Base-by-base conservation (phyloP, 2,888 invertebrate genomes). In the Hoplodrina blanda region DNA sequence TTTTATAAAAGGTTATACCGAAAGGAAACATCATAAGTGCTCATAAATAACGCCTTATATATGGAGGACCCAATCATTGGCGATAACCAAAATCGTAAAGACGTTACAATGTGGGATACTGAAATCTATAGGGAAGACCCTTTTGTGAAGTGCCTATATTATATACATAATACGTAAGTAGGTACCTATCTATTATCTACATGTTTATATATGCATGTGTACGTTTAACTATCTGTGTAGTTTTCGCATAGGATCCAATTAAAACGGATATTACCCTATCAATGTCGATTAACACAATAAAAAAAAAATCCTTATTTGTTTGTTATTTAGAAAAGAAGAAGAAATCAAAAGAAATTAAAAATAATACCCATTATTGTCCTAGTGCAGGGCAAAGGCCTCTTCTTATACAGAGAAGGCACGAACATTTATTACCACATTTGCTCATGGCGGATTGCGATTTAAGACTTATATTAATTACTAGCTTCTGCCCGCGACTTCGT, bases 31-130 rank as follows among this genome's bases (percentile, higher is more conserved):
- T 62, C 53, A 61, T 57, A 60, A 60, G 65, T 54, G 55, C 66
- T 76, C 67, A 76, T 82, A 80, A 82, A 82, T 80, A 84, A 77
- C 68, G 53, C 61, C 72, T 73, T 55, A 66, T 71, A 57, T 75
- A 69, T 66, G 60, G 62, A 78, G 63, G 67, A 73, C 63, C 73
- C 64, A 66, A 80, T 79, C 77, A 76, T 71, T 55, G 52, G 30
- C 63, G 64, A 69, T 78, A 80, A 65, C 72, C 75, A 62, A 82
- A 84, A 70, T 78, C 76, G 70, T 69, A 76, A 76, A 78, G 71
- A 74, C 69, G 46, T 69, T 69, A 75, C 62, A 71, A 72, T 74
- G 60, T 72, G 53, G 63, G 59, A 74, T 73, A 65, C 73, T 61
- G 56, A 74, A 82, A 76, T 73, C 59, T 73, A 74, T 77, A 73